Base-by-base conservation (phyloP, 2,797 vertebrate genomes). In the Tapera naevia region DNA sequence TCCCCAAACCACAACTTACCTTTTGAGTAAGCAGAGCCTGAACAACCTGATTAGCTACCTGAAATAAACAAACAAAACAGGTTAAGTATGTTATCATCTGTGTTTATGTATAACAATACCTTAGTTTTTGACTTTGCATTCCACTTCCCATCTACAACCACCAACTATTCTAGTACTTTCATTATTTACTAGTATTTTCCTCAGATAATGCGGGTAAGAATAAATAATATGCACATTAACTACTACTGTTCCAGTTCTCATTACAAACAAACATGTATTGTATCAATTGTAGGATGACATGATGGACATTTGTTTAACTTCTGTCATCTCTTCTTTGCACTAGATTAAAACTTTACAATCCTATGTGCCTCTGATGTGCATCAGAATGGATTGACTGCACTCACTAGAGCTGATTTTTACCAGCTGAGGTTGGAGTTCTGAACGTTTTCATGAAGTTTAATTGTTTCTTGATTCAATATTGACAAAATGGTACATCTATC, bases 41-140 rank as follows among this genome's bases (percentile, higher is more conserved):
- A 82, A 99, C 99, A 25, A 99, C 99, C 91, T 99, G 99, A 97
- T 99, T 99, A 94, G 99, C 99, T 73, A 99, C 99, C 99, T 99
- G 89, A 67, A 97, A 97, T 64, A 96, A 94, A 97, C 33, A 94
- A 79, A 89, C 19, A 80, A 57, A 61, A 41, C 2, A 66, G 27
- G 10, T 64, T 17, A 84, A 74, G 28, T 80, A 51, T 35, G 46
- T 54, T 74, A 58, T 39, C 37, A 17, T 33, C 25, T 72, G 10
- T 41, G 2, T 33, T 62, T 51, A 30, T 46, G 28, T 5, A 56
- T 23, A 74, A 56, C 5, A 53, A 33, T 10, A 69, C 7, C 22
- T 67, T 87, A 18, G 80, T 74, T 13, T 72, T 56, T 65, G 43
- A 45, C n/a, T 87, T 76, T 66, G 30, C 14, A n/a, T 11, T 57